Evolutionary conservation across 2,113 vertebrate species (phyloP).

Genomic region (Polypterus bichir): DNA sequence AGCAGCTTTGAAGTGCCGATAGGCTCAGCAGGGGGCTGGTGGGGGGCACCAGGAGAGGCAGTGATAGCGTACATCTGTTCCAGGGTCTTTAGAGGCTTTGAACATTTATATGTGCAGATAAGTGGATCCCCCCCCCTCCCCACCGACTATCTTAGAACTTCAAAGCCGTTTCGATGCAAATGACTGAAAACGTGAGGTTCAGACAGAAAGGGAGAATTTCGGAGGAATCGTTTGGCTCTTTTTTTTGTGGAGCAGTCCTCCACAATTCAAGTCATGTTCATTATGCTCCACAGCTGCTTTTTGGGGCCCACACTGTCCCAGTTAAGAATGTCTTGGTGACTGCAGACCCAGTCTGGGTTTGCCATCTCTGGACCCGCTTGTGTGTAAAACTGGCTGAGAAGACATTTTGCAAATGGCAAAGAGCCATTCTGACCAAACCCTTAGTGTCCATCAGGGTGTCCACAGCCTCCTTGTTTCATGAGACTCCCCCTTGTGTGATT

Average conservation of each 20-base stretch:
- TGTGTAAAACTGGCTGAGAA: too few relatives aligned
- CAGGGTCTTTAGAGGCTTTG: slow-evolving; percentile 97
- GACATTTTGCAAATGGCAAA: too few relatives aligned
- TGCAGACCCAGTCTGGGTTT: too few relatives aligned
- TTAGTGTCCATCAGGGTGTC: too few relatives aligned
- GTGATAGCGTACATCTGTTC: slow-evolving; percentile 99
- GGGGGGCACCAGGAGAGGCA: slow-evolving; percentile 80
- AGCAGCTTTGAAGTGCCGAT: slow-evolving; percentile 90
- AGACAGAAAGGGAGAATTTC: slow-evolving; percentile 67
- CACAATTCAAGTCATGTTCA: too few relatives aligned
- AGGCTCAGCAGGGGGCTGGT: slow-evolving; percentile 81
- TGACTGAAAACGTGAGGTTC: slow-evolving; percentile 84
- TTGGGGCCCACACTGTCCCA: too few relatives aligned
- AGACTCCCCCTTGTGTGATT: too few relatives aligned
- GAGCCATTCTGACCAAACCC: too few relatives aligned
- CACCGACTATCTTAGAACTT: slow-evolving; percentile 89
- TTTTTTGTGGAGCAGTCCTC: slow-evolving; percentile 51
- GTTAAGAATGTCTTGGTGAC: too few relatives aligned
- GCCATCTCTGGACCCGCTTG: too few relatives aligned
- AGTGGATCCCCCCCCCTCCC: slow-evolving; percentile 79
- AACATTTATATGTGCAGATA: slow-evolving; percentile 92
- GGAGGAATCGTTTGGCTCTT: slow-evolving; percentile 88
- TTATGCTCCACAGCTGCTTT: too few relatives aligned
- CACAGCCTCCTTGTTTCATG: too few relatives aligned
- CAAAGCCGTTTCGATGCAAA: slow-evolving; percentile 98